Base-by-base conservation (phyloP, 2,113 vertebrate genomes). In the Nesospiza acunhae region DNA sequence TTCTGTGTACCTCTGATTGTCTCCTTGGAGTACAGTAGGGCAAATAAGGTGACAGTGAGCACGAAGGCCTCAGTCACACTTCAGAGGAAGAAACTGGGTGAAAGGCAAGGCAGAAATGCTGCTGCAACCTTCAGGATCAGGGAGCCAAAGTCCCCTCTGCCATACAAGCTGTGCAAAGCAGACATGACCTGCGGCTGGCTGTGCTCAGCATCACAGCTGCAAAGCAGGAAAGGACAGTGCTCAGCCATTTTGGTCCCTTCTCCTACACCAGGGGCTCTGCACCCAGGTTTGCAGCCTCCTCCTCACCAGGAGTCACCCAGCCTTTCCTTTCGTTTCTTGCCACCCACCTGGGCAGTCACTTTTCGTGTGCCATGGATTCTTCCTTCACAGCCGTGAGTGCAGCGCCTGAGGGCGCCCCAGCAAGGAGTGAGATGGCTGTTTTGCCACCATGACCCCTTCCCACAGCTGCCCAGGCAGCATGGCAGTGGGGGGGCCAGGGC, bases 121-220 rank as follows among this genome's bases (percentile, higher is more conserved):
- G 27, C 31, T 16, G 20, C 14, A 53, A 8, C 27, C n/a, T 56
- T 59, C n/a, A 24, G 39, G 27, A 75, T 28, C 16, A 35, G 74
- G 44, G 24, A 87, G 10, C 17, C 13, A 55, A 52, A n/a, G 44
- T 69, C 15, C 20, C 4, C 9, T 69, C 42, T 4, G 7, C 52
- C 23, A 7, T 6, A 27, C 1, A 1, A 77, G 55, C 7, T 0
- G 1, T 27, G 33, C 67, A 47, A 30, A 75, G 69, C 64, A 46
- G 70, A 16, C 0, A 0, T 64, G 70, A 59, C 67, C 66, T 66
- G 62, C 5, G 1, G 6, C 55, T 1, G 1, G 33, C 76, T 74
- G 59, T 15, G 0, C 50, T 73, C 0, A 0, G 44, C 59, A 17
- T 68, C 8, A 2, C 0, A 4, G 3, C 76, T 52, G 47, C 60